Percentiles rank a stretch among this genome's conserved stretches.
phyloP scores from a whole-genome alignment of 2,113 vertebrate species.

The Eidolon helvum region DNA sequence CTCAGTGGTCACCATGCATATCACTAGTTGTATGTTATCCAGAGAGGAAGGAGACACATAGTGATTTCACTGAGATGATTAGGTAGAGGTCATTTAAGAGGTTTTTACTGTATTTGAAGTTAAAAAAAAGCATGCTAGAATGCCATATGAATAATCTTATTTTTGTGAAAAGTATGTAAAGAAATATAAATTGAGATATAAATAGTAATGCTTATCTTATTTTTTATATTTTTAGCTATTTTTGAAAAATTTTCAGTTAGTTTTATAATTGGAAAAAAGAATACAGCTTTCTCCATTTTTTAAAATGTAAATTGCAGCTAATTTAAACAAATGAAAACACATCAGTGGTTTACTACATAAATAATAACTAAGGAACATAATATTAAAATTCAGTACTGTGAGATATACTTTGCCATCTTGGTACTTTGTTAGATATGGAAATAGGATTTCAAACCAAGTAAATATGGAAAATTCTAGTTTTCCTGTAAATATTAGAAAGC shows the following conservation, averaged over 20 bases:
- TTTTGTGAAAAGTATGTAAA: background rate
- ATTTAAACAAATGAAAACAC: background rate
- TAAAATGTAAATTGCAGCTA: background rate
- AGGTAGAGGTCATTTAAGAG: background rate
- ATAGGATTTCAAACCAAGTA: slow-evolving; percentile 10
- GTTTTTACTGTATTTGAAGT: background rate
- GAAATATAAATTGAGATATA: background rate
- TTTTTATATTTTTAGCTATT: background rate
- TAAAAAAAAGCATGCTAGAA: background rate
- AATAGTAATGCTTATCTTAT: background rate
- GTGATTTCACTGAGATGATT: background rate
- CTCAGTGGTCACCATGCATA: background rate
- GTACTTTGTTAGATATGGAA: background rate
- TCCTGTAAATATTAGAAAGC: background rate
- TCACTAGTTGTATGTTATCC: background rate
- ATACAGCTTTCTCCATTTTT: background rate
- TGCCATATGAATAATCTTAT: background rate
- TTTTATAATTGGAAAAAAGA: background rate
- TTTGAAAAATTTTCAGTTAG: background rate
- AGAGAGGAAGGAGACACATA: background rate
- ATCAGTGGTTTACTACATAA: background rate
- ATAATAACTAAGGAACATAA: background rate
- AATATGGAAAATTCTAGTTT: background rate
- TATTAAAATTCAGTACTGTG: background rate
- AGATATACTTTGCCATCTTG: background rate